These are phyloP conservation scores for Mormyrus hasselquistii DNA, from an alignment of 2,797 vertebrate genomes.

Conservation along the genomic window DNA sequence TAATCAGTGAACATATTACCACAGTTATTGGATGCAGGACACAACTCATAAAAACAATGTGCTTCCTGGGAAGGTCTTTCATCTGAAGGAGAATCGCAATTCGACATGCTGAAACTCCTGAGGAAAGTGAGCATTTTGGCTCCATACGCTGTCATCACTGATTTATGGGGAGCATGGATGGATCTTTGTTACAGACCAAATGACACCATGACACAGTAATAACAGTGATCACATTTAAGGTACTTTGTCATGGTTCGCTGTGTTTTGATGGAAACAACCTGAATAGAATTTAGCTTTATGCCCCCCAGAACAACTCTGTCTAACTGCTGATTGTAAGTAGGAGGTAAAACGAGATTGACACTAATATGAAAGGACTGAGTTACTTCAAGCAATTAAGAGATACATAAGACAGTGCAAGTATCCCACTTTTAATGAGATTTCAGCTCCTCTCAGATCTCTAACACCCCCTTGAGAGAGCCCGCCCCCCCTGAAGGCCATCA, in stretches of 20 bases:
- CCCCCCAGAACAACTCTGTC: neutral
- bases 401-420: neutral
- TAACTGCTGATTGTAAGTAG: neutral
- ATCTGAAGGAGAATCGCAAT: neutral
- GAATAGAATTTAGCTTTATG: neutral
- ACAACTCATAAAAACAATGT: neutral
- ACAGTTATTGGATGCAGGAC: neutral
- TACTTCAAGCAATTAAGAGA: neutral
- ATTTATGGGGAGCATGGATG: neutral
- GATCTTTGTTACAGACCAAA: neutral
- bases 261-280: neutral
- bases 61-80: neutral
- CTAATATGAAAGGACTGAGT: neutral
- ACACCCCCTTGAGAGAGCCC: neutral
- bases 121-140: neutral
- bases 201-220: neutral
- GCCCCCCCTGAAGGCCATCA: neutral
- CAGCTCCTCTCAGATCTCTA: neutral
- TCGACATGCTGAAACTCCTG: neutral
- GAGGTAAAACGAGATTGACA: neutral
- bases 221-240: neutral
- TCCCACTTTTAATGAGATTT: neutral
- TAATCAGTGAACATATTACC: neutral
- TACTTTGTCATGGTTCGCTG: neutral
- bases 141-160: neutral